Conservation (phyloP, 2,797 vertebrate species). For the Delichon dasypus region DNA sequence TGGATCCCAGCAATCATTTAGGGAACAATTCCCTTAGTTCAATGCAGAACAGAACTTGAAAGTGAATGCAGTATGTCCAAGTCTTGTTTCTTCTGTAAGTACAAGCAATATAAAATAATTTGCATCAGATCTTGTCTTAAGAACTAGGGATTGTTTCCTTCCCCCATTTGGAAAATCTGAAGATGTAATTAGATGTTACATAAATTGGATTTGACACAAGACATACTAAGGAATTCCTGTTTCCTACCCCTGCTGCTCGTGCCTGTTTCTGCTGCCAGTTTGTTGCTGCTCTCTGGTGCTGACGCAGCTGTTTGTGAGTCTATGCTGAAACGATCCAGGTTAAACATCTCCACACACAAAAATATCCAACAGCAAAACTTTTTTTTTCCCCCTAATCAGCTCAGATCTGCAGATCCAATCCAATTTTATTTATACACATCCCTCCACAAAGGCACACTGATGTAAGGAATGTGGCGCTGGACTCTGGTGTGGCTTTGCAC, state of each 20-base stretch:
- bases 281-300: neutral
- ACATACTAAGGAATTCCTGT: neutral
- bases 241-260: neutral
- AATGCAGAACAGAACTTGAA: neutral
- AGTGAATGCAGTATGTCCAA: neutral
- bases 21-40: neutral
- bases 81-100: neutral
- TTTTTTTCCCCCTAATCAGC: neutral
- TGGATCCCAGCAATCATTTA: neutral
- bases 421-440: neutral
- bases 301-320: neutral
- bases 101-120: conserved; percentile 1
- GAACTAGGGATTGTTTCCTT: neutral
- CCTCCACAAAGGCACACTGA: neutral
- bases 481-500: neutral
- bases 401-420: neutral
- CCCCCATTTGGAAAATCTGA: neutral
- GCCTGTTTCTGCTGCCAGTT: neutral
- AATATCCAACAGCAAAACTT: neutral
- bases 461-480: neutral
- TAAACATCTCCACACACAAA: neutral
- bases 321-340: neutral
- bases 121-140: neutral
- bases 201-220: neutral
- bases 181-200: neutral